phyloP scores from a whole-genome alignment of 1,140 invertebrate genomes.

The Telenomus remus region DNA sequence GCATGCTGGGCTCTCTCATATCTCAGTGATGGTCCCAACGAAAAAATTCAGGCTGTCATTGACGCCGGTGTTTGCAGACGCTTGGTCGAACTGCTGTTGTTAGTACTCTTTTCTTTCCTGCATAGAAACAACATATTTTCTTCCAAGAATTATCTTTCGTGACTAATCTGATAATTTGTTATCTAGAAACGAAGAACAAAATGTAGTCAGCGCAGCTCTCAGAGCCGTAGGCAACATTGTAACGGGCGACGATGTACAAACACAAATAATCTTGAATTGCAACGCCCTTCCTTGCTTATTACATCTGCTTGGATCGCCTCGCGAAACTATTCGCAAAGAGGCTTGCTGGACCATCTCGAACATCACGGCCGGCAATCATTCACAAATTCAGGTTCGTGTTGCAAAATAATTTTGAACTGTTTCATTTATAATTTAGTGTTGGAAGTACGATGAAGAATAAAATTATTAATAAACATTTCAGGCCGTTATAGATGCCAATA shows the following conservation, averaged over 20 bases:
- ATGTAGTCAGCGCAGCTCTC: slow-evolving; percentile 95
- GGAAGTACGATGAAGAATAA: too few species aligned
- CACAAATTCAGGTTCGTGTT: slow-evolving; percentile 88
- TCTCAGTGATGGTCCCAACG: slow-evolving; percentile 96
- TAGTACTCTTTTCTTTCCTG: slow-evolving; percentile 63
- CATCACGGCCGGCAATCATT: slow-evolving; percentile 96
- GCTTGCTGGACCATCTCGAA: slow-evolving; percentile 99
- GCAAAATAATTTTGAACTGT: neutral
- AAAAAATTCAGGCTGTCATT: slow-evolving; percentile 98
- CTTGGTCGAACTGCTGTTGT: slow-evolving; percentile 95
- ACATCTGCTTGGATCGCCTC: slow-evolving; percentile 85
- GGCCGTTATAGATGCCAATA: slow-evolving; percentile 96
- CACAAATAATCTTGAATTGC: slow-evolving; percentile 95
- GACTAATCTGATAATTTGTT: too few species aligned
- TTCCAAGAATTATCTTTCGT: too few species aligned
- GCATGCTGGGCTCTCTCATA: slow-evolving; percentile 93
- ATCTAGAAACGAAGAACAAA: slow-evolving; percentile 88
- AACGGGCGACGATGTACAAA: slow-evolving; percentile 97
- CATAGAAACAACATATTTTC: too few species aligned
- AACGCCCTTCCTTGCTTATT: slow-evolving; percentile 90
- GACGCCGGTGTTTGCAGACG: slow-evolving; percentile 96
- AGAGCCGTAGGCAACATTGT: slow-evolving; percentile 98
- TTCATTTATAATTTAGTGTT: too few species aligned
- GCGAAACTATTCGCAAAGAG: slow-evolving; percentile 95
- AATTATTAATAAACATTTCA: slow-evolving; percentile 72